Evolutionary conservation across 2,888 invertebrate genomes (phyloP).

Genomic region (Pammene fasciana): DNA sequence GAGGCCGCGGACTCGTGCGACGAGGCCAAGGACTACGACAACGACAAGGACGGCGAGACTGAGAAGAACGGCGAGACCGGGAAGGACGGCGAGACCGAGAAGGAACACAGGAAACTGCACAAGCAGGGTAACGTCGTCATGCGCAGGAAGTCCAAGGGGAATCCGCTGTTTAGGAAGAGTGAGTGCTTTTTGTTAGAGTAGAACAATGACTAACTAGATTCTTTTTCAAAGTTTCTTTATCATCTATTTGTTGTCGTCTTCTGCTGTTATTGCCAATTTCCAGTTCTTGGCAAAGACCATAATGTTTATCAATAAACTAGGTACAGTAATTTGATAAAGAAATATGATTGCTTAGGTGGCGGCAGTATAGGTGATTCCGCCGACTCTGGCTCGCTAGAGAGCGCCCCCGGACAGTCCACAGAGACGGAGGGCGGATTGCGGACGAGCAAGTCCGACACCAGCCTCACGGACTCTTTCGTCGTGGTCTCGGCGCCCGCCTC

Average conservation of each 20-base stretch:
- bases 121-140: conserved; percentile 83
- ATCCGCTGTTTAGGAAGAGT: conserved; percentile 87
- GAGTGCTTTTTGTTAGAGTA: conserved; percentile 67
- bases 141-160: conserved; percentile 85
- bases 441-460: conserved; percentile 95
- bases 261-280: background rate
- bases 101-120: conserved; percentile 59
- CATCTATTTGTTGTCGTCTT: too few relatives aligned
- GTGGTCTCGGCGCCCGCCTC: conserved; percentile 85
- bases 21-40: conserved; percentile 67
- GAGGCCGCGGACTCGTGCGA: conserved; percentile 67
- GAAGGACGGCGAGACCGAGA: conserved; percentile 53
- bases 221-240: too few relatives aligned
- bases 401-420: conserved; percentile 45
- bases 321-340: too few relatives aligned
- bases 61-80: conserved; percentile 49
- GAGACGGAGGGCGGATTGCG: conserved; percentile 84
- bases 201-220: too few relatives aligned
- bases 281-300: too few relatives aligned
- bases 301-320: too few relatives aligned
- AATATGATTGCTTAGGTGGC: conserved; percentile 67
- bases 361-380: conserved; percentile 81
- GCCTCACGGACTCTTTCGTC: conserved; percentile 95
- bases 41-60: conserved; percentile 52
- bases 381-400: conserved; percentile 68